Evolutionary conservation across 1,140 invertebrate species (phyloP).

Genomic region (Latrodectus geometricus): DNA sequence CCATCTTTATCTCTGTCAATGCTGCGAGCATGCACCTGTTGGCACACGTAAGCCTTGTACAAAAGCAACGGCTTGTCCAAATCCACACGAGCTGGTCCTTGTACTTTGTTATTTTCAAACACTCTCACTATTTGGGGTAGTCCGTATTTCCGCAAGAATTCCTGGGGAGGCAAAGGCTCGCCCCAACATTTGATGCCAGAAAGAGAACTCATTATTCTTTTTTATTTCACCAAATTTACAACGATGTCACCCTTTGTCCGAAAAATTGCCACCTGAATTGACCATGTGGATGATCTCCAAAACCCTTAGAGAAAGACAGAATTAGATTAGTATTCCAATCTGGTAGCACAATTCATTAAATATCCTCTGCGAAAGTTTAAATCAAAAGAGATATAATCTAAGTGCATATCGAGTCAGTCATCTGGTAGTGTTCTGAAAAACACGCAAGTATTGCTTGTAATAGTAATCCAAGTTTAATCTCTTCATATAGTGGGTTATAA

Average conservation of each 20-base stretch:
- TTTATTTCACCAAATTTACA: background rate
- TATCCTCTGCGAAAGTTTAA: background rate
- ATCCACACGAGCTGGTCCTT: constrained; percentile 53
- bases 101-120: constrained; percentile 48
- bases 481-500: no score
- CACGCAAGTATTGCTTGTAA: no score
- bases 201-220: constrained; percentile 43
- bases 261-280: background rate
- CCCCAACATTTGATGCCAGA: constrained; percentile 59
- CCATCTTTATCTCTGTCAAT: constrained; percentile 58
- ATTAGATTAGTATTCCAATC: no score
- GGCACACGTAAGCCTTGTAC: constrained; percentile 59
- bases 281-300: background rate
- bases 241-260: background rate
- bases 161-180: constrained; percentile 56
- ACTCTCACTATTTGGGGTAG: constrained; percentile 61
- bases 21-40: constrained; percentile 59
- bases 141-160: constrained; percentile 55
- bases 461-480: no score
- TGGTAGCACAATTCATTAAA: background rate
- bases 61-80: constrained; percentile 60
- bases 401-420: no score
- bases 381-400: no score
- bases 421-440: no score
- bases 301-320: background rate